These are phyloP conservation scores for Lepus europaeus DNA, from an alignment of 2,113 vertebrate genomes.

Conservation along the genomic window DNA sequence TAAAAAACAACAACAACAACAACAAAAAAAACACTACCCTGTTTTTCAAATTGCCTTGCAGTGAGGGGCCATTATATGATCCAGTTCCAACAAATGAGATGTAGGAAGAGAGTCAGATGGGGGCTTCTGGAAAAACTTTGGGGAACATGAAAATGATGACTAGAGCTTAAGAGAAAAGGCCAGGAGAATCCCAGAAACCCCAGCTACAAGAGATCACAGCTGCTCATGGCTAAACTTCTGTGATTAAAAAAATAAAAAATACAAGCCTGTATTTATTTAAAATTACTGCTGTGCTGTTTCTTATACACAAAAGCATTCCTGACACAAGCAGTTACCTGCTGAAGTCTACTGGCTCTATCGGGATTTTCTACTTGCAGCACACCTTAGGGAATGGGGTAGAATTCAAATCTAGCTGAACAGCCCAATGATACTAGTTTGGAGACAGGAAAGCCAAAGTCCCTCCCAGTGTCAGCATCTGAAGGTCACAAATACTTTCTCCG, in stretches of 20 bases:
- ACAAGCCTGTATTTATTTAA: not conserved
- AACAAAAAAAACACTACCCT: not conserved
- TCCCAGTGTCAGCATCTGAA: not conserved
- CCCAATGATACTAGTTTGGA: not conserved
- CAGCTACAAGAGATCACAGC: not conserved
- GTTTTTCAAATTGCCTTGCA: not conserved
- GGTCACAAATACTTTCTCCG: not conserved
- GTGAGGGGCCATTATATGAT: not conserved
- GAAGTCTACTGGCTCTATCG: not conserved
- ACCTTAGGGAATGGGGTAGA: not conserved
- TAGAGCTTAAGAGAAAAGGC: not conserved
- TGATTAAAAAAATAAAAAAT: not conserved
- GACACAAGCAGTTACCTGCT: not conserved
- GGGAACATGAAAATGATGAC: not conserved
- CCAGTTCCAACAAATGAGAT: not conserved
- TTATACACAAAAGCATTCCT: not conserved
- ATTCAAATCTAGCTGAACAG: not conserved
- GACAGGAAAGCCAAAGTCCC: not conserved
- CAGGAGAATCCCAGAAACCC: not conserved
- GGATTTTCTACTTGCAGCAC: not conserved
- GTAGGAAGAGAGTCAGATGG: not conserved
- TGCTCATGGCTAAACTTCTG: conserved; percentile 8
- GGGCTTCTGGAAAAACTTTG: not conserved
- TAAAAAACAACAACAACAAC: too few species aligned
- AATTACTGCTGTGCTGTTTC: not conserved